phyloP scores from a whole-genome alignment of 2,888 invertebrate species.

The Sepioteuthis lessoniana region DNA sequence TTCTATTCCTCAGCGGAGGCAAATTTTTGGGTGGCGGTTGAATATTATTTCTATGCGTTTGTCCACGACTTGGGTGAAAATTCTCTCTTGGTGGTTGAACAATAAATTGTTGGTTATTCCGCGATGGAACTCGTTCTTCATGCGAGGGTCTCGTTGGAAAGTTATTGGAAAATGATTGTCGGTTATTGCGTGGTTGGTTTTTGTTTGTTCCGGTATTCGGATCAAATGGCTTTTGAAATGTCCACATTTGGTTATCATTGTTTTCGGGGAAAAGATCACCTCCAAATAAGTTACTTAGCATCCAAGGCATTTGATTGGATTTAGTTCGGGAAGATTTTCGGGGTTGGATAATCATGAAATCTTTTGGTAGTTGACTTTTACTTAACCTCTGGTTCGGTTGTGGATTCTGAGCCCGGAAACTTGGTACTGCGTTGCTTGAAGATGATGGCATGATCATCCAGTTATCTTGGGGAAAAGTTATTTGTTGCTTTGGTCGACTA shows the following conservation, averaged over 20 bases:
- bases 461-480: background rate
- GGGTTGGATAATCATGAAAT: background rate
- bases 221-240: background rate
- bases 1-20: background rate
- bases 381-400: background rate
- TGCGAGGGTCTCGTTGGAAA: background rate
- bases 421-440: background rate
- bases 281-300: background rate
- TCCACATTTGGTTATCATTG: background rate
- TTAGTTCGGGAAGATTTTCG: background rate
- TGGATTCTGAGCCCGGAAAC: background rate
- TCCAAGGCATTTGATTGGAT: background rate
- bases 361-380: background rate
- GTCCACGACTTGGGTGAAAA: background rate
- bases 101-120: background rate
- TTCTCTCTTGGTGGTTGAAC: background rate
- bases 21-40: background rate
- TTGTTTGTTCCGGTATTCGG: background rate
- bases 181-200: background rate
- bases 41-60: background rate
- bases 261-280: background rate
- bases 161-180: background rate
- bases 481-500: background rate
- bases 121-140: background rate
- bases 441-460: background rate